Base-by-base conservation (phyloP, 2,113 vertebrate species). In the Nesospiza acunhae region DNA sequence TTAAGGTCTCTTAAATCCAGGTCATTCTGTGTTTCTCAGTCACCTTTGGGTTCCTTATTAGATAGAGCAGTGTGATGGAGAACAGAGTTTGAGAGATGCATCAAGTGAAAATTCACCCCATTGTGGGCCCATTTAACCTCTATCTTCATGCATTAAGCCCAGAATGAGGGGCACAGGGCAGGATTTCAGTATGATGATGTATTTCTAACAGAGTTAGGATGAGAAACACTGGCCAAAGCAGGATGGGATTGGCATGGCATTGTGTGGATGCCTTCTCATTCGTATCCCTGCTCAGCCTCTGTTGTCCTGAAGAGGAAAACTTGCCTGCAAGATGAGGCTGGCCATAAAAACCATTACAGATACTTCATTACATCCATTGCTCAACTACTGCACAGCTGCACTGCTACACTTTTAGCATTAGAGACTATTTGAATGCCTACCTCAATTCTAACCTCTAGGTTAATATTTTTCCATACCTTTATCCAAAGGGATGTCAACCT, bases 51-150 rank as follows among this genome's bases (percentile, higher is more conserved):
- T 26, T 77, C 20, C 39, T 22, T 31, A 14, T 55, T 60, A 73
- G 72, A 28, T 28, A 47, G 27, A 91, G 13, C 8, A 60, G 3
- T n/a, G 41, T 18, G 11, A 39, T 84, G 35, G 16, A 60, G 37
- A 91, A 72, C 27, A 87, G 47, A 77, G 11, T 37, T 9, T 94
- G 39, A n/a, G 52, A 64, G 69, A 42, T 53, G 9, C 21, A 21
- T 21, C 33, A 64, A 76, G 27, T 30, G 30, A 72, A 89, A 60
- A 76, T 86, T 46, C 22, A 75, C 7, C 26, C 18, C 10, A 31
- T 0, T 0, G n/a, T 13, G 10, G 26, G 11, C 33, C 69, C 41
- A 26, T 24, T 90, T 75, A 59, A 59, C 26, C 28, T 67, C 47
- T 22, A 3, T 8, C 9, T 66, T 47, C 19, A 42, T 67, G 13